These are phyloP conservation scores for Trissolcus brochymenae DNA, from an alignment of 2,888 invertebrate species.

Conservation along the genomic window DNA sequence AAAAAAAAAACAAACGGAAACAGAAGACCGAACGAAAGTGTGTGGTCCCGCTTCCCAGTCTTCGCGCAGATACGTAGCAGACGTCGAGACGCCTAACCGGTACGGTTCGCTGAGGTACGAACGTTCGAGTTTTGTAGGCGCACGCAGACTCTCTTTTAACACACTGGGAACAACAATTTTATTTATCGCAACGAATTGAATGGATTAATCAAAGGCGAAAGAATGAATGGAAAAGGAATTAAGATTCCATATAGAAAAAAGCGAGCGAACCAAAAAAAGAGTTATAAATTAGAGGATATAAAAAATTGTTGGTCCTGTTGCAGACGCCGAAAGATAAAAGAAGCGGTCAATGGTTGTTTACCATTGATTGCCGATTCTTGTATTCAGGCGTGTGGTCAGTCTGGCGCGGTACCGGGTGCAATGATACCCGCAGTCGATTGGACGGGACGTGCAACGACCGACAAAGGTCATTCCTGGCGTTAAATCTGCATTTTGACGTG, in stretches of 20 bases:
- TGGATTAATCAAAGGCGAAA: background rate
- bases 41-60: no score
- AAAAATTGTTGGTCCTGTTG: background rate
- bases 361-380: constrained; percentile 57
- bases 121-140: background rate
- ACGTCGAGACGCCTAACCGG: constrained; percentile 35
- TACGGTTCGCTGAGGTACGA: background rate
- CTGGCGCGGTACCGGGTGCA: constrained; percentile 60
- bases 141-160: no score
- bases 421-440: constrained; percentile 56
- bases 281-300: background rate
- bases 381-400: constrained; percentile 55
- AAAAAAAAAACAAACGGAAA: no score
- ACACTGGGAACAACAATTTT: background rate
- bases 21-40: no score
- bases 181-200: background rate
- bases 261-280: background rate
- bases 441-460: constrained; percentile 71
- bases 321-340: constrained; percentile 1
- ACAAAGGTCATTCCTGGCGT: constrained; percentile 70
- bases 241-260: no score
- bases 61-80: constrained; percentile 16
- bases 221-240: constrained; percentile 5
- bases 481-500: constrained; percentile 66
- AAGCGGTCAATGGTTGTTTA: constrained; percentile 40